Evolutionary conservation across 2,888 invertebrate genomes (phyloP).

Genomic region (Synanthedon myopaeformis): DNA sequence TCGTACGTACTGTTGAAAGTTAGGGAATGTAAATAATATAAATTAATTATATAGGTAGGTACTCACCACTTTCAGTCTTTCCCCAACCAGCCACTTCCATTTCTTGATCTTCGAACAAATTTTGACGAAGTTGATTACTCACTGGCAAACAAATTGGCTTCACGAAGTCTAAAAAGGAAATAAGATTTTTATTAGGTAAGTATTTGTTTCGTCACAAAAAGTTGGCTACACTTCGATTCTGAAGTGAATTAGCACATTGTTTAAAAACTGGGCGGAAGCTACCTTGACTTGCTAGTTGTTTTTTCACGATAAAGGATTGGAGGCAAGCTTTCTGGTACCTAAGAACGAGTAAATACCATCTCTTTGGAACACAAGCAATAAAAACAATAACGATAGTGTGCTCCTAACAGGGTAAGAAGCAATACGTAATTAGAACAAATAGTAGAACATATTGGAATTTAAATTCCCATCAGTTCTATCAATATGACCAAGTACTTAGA

Average conservation of each 20-base stretch:
- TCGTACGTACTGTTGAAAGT: neutral
- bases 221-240: neutral
- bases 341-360: too few relatives aligned
- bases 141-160: slow-evolving; percentile 69
- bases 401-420: too few relatives aligned
- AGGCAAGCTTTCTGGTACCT: too few relatives aligned
- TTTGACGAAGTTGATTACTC: slow-evolving; percentile 23
- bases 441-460: too few relatives aligned
- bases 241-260: neutral
- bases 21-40: neutral
- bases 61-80: slow-evolving; percentile 71
- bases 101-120: slow-evolving; percentile 49
- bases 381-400: too few relatives aligned
- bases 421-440: too few relatives aligned
- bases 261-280: too few relatives aligned
- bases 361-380: too few relatives aligned
- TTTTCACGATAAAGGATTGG: too few relatives aligned
- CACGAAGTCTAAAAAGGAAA: slow-evolving; percentile 45
- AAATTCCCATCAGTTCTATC: too few relatives aligned
- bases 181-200: neutral
- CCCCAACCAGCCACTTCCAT: slow-evolving; percentile 83
- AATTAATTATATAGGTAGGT: neutral
- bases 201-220: neutral
- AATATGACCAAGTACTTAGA: too few relatives aligned
- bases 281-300: too few relatives aligned